phyloP scores from a whole-genome alignment of 2,888 invertebrate genomes.

The Tetragonisca angustula region DNA sequence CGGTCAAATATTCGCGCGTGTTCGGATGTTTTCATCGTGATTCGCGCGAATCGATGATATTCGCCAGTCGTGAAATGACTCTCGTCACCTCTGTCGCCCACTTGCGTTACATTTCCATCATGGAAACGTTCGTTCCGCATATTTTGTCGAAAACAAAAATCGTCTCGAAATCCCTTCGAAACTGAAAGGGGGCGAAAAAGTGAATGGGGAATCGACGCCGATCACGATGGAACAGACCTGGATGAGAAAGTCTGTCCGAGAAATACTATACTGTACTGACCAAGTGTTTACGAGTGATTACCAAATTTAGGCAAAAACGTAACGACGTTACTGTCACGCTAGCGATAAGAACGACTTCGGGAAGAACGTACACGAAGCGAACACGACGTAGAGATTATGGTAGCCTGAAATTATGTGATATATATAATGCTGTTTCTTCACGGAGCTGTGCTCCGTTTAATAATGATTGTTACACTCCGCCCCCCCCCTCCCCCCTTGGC shows the following conservation, averaged over 20 bases:
- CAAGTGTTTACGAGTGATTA: slow-evolving; percentile 65
- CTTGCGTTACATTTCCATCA: no score
- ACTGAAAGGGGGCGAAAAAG: no score
- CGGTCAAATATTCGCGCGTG: slow-evolving; percentile 42
- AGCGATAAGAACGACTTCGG: slow-evolving; percentile 49
- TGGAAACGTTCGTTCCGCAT: no score
- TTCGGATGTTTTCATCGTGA: slow-evolving; percentile 37
- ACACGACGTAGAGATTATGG: slow-evolving; percentile 48
- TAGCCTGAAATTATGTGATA: slow-evolving; percentile 81
- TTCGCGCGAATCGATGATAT: slow-evolving; percentile 5
- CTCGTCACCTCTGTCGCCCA: neutral
- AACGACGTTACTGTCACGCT: slow-evolving; percentile 56
- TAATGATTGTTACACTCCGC: slow-evolving; percentile 76
- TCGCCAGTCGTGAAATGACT: neutral
- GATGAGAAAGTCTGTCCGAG: neutral
- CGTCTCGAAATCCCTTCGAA: no score
- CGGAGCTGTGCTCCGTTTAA: slow-evolving; percentile 80
- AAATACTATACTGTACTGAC: slow-evolving; percentile 64
- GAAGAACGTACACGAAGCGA: slow-evolving; percentile 39
- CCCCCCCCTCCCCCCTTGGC: slow-evolving; percentile 56
- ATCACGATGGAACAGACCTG: neutral
- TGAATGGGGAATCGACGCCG: neutral
- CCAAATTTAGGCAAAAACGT: slow-evolving; percentile 59
- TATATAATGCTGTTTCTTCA: slow-evolving; percentile 78
- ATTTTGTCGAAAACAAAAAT: no score